These are phyloP conservation scores for Spinibarbus caldwelli DNA, from an alignment of 2,797 vertebrate genomes.

Conservation along the genomic window DNA sequence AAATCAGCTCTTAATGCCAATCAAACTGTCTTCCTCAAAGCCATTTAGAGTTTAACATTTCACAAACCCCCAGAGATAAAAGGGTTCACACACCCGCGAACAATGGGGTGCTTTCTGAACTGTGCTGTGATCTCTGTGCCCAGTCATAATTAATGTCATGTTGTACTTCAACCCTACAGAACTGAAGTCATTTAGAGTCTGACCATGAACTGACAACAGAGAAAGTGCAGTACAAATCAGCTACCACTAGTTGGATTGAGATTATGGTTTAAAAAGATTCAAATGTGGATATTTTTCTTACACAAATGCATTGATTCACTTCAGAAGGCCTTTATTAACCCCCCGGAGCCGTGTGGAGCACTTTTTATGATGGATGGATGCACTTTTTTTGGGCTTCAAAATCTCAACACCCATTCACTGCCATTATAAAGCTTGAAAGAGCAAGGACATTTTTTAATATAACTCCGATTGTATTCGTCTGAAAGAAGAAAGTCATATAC, in stretches of 20 bases:
- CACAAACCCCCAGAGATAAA: slow-evolving; percentile 24
- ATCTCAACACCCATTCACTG: not conserved
- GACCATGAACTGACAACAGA: not conserved
- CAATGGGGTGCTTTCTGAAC: slow-evolving; percentile 45
- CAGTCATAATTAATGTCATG: slow-evolving; percentile 57
- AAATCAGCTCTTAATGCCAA: slow-evolving; percentile 53
- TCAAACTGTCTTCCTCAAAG: slow-evolving; percentile 43
- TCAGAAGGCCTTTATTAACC: no score
- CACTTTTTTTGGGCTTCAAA: not conserved
- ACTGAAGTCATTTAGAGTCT: slow-evolving; percentile 35
- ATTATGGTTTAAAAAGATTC: no score
- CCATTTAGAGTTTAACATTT: slow-evolving; percentile 18
- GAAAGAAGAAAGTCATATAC: not conserved
- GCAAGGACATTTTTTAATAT: not conserved
- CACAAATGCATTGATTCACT: no score
- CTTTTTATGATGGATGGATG: not conserved
- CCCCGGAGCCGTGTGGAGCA: not conserved
- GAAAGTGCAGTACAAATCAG: not conserved
- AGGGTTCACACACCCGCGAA: slow-evolving; percentile 47
- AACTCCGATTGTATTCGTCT: not conserved
- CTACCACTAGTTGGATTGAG: slow-evolving; percentile 43
- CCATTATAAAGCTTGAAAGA: not conserved
- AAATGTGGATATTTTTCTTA: no score
- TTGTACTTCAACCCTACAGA: slow-evolving; percentile 44
- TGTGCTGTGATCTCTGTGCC: slow-evolving; percentile 46